phyloP scores from a whole-genome alignment of 2,888 invertebrate genomes.

The Seira sanloemensis region DNA sequence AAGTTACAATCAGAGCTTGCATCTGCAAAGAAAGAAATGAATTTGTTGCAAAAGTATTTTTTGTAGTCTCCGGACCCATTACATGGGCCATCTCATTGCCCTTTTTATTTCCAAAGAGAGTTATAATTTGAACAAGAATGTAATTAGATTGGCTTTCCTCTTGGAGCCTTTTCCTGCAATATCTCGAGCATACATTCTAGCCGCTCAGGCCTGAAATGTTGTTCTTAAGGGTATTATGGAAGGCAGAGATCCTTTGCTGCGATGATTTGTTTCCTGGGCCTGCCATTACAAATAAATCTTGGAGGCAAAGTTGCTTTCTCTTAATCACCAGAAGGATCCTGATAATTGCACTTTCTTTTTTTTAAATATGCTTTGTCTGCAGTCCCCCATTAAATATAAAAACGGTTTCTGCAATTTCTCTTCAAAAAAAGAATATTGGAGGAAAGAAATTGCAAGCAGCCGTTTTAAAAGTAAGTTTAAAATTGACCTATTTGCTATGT shows the following conservation, averaged over 20 bases:
- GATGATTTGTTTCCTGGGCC: not conserved
- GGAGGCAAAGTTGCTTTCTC: not conserved
- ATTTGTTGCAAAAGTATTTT: not conserved
- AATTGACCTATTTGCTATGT: too few species aligned
- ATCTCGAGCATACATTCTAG: too few species aligned
- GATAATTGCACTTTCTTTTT: not conserved
- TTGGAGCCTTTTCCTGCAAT: not conserved
- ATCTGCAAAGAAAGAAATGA: not conserved
- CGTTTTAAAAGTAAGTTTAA: too few species aligned
- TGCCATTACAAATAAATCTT: not conserved
- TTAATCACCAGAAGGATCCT: not conserved
- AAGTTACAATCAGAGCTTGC: too few species aligned
- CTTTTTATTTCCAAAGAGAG: not conserved
- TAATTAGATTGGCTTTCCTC: not conserved
- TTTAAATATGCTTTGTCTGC: too few species aligned
- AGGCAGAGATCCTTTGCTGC: not conserved
- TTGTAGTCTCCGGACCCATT: not conserved
- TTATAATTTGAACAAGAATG: not conserved
- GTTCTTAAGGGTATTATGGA: not conserved
- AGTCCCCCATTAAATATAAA: too few species aligned
- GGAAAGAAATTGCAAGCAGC: too few species aligned
- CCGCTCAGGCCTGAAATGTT: too few species aligned
- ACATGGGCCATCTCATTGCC: not conserved
- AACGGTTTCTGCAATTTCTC: too few species aligned
- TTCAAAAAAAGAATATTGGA: too few species aligned